These are phyloP conservation scores for Gypaetus barbatus DNA, from an alignment of 2,797 vertebrate species.

Conservation along the genomic window DNA sequence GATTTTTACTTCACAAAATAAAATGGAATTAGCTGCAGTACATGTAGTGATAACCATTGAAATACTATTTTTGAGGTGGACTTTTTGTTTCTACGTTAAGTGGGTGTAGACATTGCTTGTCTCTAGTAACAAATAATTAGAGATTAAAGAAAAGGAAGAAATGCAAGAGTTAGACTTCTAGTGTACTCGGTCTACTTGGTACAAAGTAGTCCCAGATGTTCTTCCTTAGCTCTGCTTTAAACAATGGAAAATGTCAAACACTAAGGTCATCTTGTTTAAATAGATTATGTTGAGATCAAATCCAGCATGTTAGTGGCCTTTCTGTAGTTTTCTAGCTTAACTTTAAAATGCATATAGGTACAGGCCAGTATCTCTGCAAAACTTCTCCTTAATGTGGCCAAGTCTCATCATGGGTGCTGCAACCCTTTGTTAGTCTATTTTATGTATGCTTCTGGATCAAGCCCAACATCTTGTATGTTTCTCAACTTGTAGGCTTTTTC, in stretches of 20 bases:
- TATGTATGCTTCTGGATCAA: neutral
- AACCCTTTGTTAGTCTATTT: neutral
- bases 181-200: neutral
- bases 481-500: neutral
- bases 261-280: slow-evolving; percentile 3
- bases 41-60: neutral
- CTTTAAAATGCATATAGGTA: neutral
- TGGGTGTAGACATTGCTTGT: neutral
- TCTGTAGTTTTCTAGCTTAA: neutral
- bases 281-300: neutral
- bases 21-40: neutral
- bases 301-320: neutral
- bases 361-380: neutral
- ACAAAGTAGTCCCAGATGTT: slow-evolving; percentile 21
- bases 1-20: neutral
- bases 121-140: neutral
- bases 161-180: neutral
- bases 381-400: neutral
- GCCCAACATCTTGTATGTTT: neutral
- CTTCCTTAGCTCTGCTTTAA: slow-evolving; percentile 3
- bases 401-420: neutral
- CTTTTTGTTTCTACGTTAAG: neutral
- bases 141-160: neutral
- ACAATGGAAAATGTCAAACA: slow-evolving; percentile 9
- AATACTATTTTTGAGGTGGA: neutral